These are phyloP conservation scores for Gymnogyps californianus DNA, from an alignment of 2,113 vertebrate species.

Conservation along the genomic window DNA sequence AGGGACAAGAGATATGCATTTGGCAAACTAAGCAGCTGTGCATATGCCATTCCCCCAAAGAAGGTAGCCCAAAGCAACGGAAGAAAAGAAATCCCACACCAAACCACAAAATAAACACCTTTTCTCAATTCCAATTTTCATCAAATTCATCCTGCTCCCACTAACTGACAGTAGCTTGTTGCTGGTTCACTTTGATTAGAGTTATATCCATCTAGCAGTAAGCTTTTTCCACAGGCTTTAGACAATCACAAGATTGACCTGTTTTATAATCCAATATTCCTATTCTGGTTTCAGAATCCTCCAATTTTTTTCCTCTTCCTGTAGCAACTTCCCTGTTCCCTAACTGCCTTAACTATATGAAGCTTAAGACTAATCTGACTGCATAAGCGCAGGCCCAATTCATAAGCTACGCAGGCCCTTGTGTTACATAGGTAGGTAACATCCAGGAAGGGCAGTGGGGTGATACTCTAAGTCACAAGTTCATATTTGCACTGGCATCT, in stretches of 20 bases:
- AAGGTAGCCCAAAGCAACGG: neutral
- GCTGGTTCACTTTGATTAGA: neutral
- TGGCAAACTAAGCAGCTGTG: neutral
- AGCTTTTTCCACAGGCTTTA: neutral
- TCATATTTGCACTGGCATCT: neutral
- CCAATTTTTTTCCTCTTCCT: neutral
- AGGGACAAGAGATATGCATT: neutral
- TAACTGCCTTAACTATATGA: neutral
- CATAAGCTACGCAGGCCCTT: neutral
- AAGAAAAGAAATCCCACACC: neutral
- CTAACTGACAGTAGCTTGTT: neutral
- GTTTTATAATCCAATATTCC: neutral
- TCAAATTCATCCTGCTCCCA: neutral
- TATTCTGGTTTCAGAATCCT: neutral
- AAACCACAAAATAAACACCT: neutral
- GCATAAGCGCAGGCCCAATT: neutral
- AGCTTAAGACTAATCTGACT: neutral
- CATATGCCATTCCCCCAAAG: neutral
- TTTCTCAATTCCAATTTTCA: neutral
- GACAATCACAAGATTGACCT: neutral
- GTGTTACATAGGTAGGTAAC: neutral
- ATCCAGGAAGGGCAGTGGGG: neutral
- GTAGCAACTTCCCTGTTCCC: neutral
- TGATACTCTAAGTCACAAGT: neutral
- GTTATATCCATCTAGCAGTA: neutral